phyloP scores from a whole-genome alignment of 2,888 invertebrate genomes.

The Dexiosoma caninum region DNA sequence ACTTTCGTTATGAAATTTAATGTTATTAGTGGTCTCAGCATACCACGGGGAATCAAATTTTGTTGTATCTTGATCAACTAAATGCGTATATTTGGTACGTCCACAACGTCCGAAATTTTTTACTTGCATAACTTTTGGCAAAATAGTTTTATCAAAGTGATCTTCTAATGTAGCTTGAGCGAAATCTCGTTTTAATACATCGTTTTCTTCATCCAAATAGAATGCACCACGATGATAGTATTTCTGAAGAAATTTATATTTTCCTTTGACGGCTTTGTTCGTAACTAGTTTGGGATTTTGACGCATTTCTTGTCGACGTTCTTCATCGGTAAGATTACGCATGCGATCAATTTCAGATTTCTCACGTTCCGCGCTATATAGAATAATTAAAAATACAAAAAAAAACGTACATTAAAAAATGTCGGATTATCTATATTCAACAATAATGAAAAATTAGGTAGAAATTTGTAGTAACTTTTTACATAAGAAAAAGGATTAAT shows the following conservation, averaged over 20 bases:
- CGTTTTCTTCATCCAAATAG: conserved; percentile 95
- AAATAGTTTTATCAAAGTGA: conserved; percentile 98
- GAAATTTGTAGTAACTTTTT: too few species aligned
- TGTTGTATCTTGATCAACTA: conserved; percentile 99
- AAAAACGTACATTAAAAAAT: too few species aligned
- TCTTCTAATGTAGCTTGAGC: conserved; percentile 98
- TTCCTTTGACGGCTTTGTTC: conserved; percentile 97
- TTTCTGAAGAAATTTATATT: conserved; percentile 99
- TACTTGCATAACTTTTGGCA: conserved; percentile 99
- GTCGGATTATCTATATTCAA: too few species aligned
- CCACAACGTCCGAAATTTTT: conserved; percentile 99
- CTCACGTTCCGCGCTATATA: conserved; percentile 90
- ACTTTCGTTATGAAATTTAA: too few species aligned
- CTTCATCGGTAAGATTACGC: conserved; percentile 97
- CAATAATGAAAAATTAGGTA: too few species aligned
- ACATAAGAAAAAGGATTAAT: too few species aligned
- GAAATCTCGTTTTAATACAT: conserved; percentile 94
- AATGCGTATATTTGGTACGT: conserved; percentile 98
- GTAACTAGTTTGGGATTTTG: conserved; percentile 94
- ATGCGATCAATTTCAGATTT: conserved; percentile 92
- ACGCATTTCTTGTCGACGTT: conserved; percentile 91
- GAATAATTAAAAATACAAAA: too few species aligned
- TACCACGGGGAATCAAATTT: conserved; percentile 98
- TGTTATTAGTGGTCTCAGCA: too few species aligned
- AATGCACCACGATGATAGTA: conserved; percentile 99